Evolutionary conservation across 2,113 vertebrate species (phyloP).

Genomic region (Erpornis zantholeuca): DNA sequence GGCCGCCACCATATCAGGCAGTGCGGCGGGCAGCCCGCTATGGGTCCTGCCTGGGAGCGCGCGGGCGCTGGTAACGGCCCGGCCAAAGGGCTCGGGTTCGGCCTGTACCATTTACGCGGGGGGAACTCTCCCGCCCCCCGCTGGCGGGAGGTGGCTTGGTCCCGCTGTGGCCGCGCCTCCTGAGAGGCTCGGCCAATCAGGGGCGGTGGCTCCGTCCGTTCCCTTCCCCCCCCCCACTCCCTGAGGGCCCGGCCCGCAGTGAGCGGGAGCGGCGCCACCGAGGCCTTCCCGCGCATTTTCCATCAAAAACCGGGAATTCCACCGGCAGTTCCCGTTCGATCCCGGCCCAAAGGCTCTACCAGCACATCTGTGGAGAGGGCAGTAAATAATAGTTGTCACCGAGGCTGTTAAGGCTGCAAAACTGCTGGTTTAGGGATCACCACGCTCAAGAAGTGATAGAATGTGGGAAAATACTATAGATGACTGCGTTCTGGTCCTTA

Average conservation of each 20-base stretch:
- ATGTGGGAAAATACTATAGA: fast-evolving
- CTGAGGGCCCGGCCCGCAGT: neutral
- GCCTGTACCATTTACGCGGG: neutral
- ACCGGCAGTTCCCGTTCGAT: fast-evolving
- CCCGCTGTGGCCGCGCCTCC: neutral
- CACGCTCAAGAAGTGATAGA: fast-evolving
- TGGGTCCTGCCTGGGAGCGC: neutral
- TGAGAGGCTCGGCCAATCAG: neutral
- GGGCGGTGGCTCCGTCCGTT: fast-evolving
- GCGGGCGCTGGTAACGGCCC: conserved; percentile 39
- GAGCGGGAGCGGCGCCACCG: fast-evolving
- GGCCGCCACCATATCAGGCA: neutral
- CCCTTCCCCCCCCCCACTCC: too few relatives aligned
- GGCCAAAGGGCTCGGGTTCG: neutral
- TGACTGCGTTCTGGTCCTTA: fast-evolving
- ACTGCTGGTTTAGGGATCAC: fast-evolving
- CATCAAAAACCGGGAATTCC: fast-evolving
- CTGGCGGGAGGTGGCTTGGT: neutral
- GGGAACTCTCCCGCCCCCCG: fast-evolving
- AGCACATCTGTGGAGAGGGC: fast-evolving
- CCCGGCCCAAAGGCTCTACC: fast-evolving
- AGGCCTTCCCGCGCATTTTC: neutral
- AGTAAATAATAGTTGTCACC: fast-evolving
- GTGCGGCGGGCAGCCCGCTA: fast-evolving
- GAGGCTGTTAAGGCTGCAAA: neutral